Base-by-base conservation (phyloP, 2,113 vertebrate species). In the Vireo altiloquus region DNA sequence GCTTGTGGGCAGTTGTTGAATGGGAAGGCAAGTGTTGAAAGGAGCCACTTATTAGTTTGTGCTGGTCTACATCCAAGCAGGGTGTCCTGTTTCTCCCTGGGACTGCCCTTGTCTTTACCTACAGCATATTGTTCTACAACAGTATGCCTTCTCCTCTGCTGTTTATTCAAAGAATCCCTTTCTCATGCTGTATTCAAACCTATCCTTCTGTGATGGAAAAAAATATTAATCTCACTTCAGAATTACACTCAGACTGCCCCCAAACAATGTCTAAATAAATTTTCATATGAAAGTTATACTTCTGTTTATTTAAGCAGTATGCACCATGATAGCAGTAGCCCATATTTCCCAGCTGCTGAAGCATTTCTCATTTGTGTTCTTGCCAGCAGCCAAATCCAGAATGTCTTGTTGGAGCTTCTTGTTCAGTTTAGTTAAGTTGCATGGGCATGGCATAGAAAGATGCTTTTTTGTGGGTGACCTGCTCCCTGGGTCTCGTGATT, bases 341-440 rank as follows among this genome's bases (percentile, higher is more conserved):
- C 40, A 0, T 90, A 59, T 92, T 93, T 82, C 80, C 87, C 15
- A 17, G 70, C 75, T 87, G 57, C 88, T 69, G 75, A 77, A 89
- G 68, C 82, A 87, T 87, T 94, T 95, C 77, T 94, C 80, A 59
- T 92, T 91, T 90, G 53, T 85, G 75, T 50, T 90, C 92, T 93
- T 92, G 90, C 90, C 92, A 88, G 93, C 57, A 93, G 92, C 79
- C 74, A 95, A 84, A 82, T 93, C 47, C 89, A 90, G 86, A 65
- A 92, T 87, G 75, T 85, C 82, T 82, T 61, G 0, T 46, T 90
- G 76, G 54, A 84, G 63, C 65, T 96, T 71, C 39, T 27, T 61
- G 65, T 75, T 95, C 79, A 42, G 46, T 82, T 87, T 57, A 69
- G 64, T 90, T 47, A 84, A 68, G 68, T 94, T 83, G 64, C 46